Evolutionary conservation across 2,113 vertebrate genomes (phyloP), one percentile per base, ranked within the genome.

Genomic region (Chlamydotis undulata): DNA sequence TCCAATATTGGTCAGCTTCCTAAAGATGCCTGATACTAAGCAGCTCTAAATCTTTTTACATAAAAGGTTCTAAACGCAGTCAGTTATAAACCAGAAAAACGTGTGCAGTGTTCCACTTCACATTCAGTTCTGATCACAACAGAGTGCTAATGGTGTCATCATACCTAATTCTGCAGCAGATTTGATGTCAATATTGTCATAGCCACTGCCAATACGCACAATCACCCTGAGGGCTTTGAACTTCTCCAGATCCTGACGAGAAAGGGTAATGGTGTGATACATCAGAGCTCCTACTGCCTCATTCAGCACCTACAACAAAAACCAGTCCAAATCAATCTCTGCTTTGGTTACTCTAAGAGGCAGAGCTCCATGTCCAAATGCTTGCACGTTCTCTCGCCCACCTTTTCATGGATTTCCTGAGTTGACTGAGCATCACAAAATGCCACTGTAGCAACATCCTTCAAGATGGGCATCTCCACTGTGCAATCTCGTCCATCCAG

Each of bases 321-420:
- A 94, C 0, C 45, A 91, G 53, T 37, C 19, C 37, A 60, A 78
- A 83, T 92, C 53, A 90, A 0, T 35, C 59, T 59, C 75, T 76
- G 31, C 19, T 68, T 67, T 28, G 43, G n/a, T 59, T 50, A 67
- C 61, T 39, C 26, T 21, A 39, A 77, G 26, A 92, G 28, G 19
- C 33, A 69, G 50, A 89, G 43, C 33, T 92, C 71, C 73, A 10
- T 14, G 25, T 57, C n/a, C 13, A 12, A 69, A 57, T 10, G 26
- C 22, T 77, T 17, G 25, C 35, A 31, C 3, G 1, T 47, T 33
- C 47, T 69, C 52, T 80, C 45, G 24, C 77, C 75, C 96, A 99
- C 99, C 98, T 99, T 99, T 97, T 99, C 99, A 22, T 99, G 99
- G 78, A 99, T 99, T 98, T 99, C 99, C 98, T 99, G 99, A 97